phyloP scores from a whole-genome alignment of 2,888 invertebrate species.

The Sinhomidia bicolor region DNA sequence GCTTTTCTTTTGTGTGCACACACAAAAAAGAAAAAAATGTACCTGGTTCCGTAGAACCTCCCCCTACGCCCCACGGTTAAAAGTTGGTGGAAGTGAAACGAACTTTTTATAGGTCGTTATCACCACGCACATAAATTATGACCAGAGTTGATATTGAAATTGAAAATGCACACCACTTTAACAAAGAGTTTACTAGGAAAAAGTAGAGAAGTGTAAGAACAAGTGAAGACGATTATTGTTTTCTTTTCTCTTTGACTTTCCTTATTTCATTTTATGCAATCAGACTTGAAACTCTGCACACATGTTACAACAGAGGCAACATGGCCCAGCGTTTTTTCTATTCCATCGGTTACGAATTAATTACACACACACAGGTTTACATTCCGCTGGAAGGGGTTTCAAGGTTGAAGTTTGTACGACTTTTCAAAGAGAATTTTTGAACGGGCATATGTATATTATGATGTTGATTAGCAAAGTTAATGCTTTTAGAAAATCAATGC shows the following conservation, averaged over 20 bases:
- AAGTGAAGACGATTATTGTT: neutral
- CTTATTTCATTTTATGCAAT: neutral
- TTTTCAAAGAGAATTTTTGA: too few relatives aligned
- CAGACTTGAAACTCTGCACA: neutral
- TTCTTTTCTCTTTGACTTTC: neutral
- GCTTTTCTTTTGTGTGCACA: neutral
- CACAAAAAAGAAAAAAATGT: too few relatives aligned
- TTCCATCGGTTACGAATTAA: too few relatives aligned
- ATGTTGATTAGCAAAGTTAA: too few relatives aligned
- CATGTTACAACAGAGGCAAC: too few relatives aligned
- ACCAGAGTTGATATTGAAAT: conserved; percentile 57
- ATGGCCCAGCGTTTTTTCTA: neutral
- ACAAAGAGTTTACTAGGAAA: neutral
- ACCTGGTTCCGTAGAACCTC: conserved; percentile 33
- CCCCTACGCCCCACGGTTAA: neutral
- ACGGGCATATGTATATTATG: too few relatives aligned
- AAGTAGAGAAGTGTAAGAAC: conserved; percentile 7
- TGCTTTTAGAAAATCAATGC: too few relatives aligned
- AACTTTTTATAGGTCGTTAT: conserved; percentile 51
- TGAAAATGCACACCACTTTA: conserved; percentile 45
- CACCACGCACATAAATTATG: conserved; percentile 69
- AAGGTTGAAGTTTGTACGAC: too few relatives aligned
- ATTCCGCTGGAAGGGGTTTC: too few relatives aligned
- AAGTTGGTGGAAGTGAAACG: conserved; percentile 20
- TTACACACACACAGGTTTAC: too few relatives aligned